Evolutionary conservation across 1,140 invertebrate species (phyloP).

Genomic region (Drosophila bocqueti): DNA sequence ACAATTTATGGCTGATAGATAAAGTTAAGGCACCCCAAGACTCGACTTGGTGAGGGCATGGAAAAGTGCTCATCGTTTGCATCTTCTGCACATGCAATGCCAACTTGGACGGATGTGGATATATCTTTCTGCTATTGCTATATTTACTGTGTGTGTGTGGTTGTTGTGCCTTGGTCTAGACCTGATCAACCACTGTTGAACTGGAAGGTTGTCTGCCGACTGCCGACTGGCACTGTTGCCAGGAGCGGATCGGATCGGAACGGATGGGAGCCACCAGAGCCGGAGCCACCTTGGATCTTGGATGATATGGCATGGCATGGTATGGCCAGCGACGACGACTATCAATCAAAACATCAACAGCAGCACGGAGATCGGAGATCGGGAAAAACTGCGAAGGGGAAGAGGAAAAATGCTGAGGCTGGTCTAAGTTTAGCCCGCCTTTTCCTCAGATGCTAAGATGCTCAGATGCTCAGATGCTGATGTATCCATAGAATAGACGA

Average conservation of each 20-base stretch:
- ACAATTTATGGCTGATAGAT: background rate
- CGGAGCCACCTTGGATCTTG: slow-evolving; percentile 56
- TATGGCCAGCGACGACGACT: slow-evolving; percentile 45
- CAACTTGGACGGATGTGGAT: slow-evolving; percentile 44
- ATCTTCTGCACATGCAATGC: slow-evolving; percentile 63
- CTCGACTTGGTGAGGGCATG: background rate
- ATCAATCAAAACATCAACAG: slow-evolving; percentile 80
- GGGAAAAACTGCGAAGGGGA: background rate
- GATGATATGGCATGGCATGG: slow-evolving; percentile 9
- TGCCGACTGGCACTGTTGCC: slow-evolving; percentile 33
- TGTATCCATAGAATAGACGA: slow-evolving; percentile 42
- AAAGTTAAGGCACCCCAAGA: background rate
- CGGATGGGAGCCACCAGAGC: slow-evolving; percentile 1
- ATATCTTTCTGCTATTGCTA: slow-evolving; percentile 23
- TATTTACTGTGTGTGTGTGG: slow-evolving; percentile 5
- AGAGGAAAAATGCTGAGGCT: slow-evolving; percentile 25
- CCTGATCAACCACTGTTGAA: slow-evolving; percentile 49
- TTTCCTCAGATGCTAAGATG: slow-evolving; percentile 59
- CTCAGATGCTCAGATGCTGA: slow-evolving; percentile 36
- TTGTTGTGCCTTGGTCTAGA: slow-evolving; percentile 33
- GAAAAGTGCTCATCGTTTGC: slow-evolving; percentile 67
- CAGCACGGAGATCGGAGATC: slow-evolving; percentile 20
- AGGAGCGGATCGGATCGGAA: slow-evolving; percentile 21
- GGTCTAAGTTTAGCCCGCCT: slow-evolving; percentile 51
- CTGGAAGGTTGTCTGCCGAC: slow-evolving; percentile 48